A percentile compares a stretch with the other conserved stretches of the same genome.
phyloP scores from a whole-genome alignment of 2,113 vertebrate species.

The Crypturellus undulatus region DNA sequence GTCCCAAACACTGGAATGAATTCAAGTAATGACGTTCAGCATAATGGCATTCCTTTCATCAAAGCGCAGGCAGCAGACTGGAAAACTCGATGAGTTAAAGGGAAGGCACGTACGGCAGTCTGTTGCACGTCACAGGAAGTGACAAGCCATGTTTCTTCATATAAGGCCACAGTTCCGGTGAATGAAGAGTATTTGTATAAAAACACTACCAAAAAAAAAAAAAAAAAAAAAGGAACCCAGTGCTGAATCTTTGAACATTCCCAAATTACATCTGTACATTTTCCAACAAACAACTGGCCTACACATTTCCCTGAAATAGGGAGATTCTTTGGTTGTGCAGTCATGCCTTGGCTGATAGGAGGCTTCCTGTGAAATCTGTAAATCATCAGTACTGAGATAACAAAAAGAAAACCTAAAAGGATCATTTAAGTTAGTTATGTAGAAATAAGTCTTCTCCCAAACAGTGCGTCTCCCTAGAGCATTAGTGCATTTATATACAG shows the following conservation, averaged over 20 bases:
- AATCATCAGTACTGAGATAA: slow-evolving; percentile 70
- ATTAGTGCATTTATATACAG: neutral
- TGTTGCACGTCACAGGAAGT: slow-evolving; percentile 59
- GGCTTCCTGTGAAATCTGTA: slow-evolving; percentile 75
- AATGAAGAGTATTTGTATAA: slow-evolving; percentile 5
- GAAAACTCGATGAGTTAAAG: slow-evolving; percentile 59
- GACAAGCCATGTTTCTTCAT: slow-evolving; percentile 37
- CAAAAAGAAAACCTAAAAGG: slow-evolving; percentile 30
- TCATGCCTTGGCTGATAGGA: slow-evolving; percentile 70
- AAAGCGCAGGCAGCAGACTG: slow-evolving; percentile 1
- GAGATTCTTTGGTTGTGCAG: slow-evolving; percentile 62
- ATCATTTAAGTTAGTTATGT: slow-evolving; percentile 57
- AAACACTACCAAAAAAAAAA: neutral
- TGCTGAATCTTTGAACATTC: slow-evolving; percentile 44
- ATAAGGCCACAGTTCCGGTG: slow-evolving; percentile 75
- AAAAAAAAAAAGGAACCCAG: neutral
- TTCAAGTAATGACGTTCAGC: neutral
- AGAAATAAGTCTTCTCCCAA: neutral
- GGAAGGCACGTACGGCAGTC: slow-evolving; percentile 22
- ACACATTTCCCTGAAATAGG: slow-evolving; percentile 58
- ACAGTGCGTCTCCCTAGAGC: neutral
- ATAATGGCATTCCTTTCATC: slow-evolving; percentile 52
- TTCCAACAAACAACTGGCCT: slow-evolving; percentile 67
- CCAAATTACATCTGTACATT: slow-evolving; percentile 75
- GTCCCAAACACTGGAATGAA: slow-evolving; percentile 26